Conservation (phyloP, 2,888 invertebrate species). For the Hydraecia micacea region DNA sequence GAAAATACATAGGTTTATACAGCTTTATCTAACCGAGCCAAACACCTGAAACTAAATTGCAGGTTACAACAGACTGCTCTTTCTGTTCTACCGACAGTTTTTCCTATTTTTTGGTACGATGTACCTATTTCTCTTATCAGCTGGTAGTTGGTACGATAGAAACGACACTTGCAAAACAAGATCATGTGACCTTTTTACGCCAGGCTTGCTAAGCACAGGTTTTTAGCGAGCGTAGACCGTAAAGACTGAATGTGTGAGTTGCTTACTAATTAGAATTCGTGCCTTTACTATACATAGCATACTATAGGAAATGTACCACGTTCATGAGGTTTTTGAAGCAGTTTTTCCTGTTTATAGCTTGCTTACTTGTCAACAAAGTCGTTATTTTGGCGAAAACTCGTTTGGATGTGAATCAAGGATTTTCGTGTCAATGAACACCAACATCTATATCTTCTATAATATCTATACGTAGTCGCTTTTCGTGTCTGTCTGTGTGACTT, state of each 20-base stretch:
- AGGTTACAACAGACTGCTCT: background rate
- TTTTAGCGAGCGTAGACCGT: background rate
- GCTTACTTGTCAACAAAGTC: background rate
- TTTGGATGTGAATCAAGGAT: background rate
- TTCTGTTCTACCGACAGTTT: background rate
- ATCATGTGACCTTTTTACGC: conserved; percentile 5
- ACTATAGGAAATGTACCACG: background rate
- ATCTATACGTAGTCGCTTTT: background rate
- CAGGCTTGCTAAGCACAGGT: background rate
- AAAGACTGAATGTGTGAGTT: background rate
- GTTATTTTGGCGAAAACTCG: background rate
- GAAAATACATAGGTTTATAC: background rate
- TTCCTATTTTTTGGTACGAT: background rate
- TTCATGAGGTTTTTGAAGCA: conserved; percentile 6
- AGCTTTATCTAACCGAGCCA: background rate
- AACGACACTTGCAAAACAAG: background rate
- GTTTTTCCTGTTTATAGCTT: conserved; percentile 38
- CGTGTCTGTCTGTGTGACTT: background rate
- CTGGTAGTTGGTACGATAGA: background rate
- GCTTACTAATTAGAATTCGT: conserved; percentile 14
- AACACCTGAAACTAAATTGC: background rate
- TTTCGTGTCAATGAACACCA: conserved; percentile 6
- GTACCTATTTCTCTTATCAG: background rate
- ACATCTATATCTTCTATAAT: background rate
- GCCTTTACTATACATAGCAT: background rate